These are phyloP conservation scores for Sibirionetta formosa DNA, from an alignment of 2,797 vertebrate genomes.

Conservation along the genomic window DNA sequence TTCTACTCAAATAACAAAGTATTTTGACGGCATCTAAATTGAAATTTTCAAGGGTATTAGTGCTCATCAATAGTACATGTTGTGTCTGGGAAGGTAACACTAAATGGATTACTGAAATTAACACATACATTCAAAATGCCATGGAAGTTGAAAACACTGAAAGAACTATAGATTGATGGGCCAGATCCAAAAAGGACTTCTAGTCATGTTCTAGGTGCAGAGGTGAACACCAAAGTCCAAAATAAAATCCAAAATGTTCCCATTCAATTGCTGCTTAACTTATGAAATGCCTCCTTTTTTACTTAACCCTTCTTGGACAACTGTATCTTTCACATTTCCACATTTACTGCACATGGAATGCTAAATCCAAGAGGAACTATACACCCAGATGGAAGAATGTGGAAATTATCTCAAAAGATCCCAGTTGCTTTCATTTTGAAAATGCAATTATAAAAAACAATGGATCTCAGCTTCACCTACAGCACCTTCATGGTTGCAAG, in stretches of 20 bases:
- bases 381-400: not conserved
- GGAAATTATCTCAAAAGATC: not conserved
- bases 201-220: not conserved
- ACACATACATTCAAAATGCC: constrained; percentile 62
- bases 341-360: not conserved
- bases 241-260: not conserved
- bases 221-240: not conserved
- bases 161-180: constrained; percentile 52
- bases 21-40: not conserved
- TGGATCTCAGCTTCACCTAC: not conserved
- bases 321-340: not conserved
- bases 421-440: not conserved
- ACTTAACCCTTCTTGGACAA: not conserved
- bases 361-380: not conserved
- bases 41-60: constrained; percentile 62
- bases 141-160: constrained; percentile 53
- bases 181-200: constrained; percentile 69
- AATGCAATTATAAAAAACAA: not conserved
- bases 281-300: not conserved
- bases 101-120: constrained; percentile 52
- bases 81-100: constrained; percentile 29
- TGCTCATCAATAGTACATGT: constrained; percentile 56
- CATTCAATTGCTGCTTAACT: not conserved
- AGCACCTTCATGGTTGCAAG: not conserved
- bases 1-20: not conserved